Base-by-base conservation (phyloP, 2,888 invertebrate species). In the Biston stratarius region DNA sequence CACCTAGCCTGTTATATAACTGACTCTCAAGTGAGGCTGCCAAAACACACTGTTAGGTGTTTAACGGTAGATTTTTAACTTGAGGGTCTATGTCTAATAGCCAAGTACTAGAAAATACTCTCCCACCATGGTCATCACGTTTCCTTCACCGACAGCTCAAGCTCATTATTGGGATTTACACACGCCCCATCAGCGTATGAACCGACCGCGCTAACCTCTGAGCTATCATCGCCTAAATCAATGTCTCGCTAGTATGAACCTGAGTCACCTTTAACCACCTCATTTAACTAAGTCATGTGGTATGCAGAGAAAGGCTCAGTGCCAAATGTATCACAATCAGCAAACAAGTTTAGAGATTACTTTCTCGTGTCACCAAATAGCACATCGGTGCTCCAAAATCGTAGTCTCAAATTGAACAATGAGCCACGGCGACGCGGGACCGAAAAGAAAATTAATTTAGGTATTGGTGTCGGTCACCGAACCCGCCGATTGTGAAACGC, bases 381-480 rank as follows among this genome's bases (percentile, higher is more conserved):
- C 80, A 80, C 82, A 81, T 78, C 77, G 76, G 77, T 78, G 82
- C 81, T 83, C 86, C 83, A 83, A 87, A 89, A 89, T 87, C 85
- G 83, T 82, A 86, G 86, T 80, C 82, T 83, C 84, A 87, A 88
- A 88, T 86, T 86, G 89, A 91, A 92, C 92, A 92, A 92, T 92
- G 89, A 88, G 82, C 82, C 80, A 77, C 83, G 81, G 80, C 86
- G 85, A 84, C 84, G 85, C 84, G 84, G 84, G 85, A 85, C 84
- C 88, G 82, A 92, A 92, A 91, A 92, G 91, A 92, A 92, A 92
- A 93, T 92, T 92, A 92, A 93, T 93, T 90, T 93, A 94, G 91
- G 93, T 91, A 94, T 93, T 88, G 90, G 92, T 93, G 93, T 87
- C 92, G 93, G 92, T 88, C 92, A 84, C 81, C 83, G 92, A 92